These are phyloP conservation scores for Chelonoidis abingdonii DNA, from an alignment of 2,113 vertebrate species.

Conservation along the genomic window DNA sequence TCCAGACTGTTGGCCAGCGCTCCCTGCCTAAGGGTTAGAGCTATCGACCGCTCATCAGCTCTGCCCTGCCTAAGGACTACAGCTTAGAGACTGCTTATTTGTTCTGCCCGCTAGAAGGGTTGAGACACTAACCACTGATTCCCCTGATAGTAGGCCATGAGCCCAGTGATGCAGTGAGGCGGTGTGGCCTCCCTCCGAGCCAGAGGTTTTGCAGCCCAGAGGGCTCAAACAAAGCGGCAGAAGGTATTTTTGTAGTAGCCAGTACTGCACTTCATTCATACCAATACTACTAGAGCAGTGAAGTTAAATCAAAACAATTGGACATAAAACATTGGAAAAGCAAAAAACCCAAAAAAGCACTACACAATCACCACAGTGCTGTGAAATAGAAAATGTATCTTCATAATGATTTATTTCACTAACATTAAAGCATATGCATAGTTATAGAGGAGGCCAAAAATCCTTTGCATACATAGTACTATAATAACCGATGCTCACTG, in stretches of 20 bases:
- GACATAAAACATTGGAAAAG: neutral
- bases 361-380: neutral
- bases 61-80: too few species aligned
- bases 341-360: neutral
- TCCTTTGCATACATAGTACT: neutral
- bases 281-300: neutral
- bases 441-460: neutral
- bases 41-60: too few species aligned
- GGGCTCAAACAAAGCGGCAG: neutral
- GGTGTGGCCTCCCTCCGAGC: too few species aligned
- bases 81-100: too few species aligned
- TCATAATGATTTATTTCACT: neutral
- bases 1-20: too few species aligned
- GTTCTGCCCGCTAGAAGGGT: too few species aligned
- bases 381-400: neutral
- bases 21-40: too few species aligned
- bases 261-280: accelerated
- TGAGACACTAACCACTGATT: too few species aligned
- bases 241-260: neutral
- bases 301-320: neutral
- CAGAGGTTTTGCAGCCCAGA: neutral
- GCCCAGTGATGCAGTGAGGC: too few species aligned
- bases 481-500: neutral
- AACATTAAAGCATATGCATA: neutral
- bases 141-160: too few species aligned